These are phyloP conservation scores for Drosophila yooni DNA, from an alignment of 2,888 invertebrate species.

Conservation along the genomic window DNA sequence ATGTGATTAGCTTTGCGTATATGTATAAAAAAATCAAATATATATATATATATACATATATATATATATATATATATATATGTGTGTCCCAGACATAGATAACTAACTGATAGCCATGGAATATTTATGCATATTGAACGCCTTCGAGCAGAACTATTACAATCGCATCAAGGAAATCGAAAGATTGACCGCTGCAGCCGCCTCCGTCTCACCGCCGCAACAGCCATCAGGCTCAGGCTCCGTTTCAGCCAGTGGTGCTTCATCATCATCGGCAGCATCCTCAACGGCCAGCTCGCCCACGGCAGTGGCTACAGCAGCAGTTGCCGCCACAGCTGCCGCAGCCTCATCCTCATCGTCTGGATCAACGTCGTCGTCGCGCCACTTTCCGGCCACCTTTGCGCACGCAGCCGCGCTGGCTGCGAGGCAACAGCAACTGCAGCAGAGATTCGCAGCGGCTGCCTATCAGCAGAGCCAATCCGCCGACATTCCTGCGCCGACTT, in stretches of 20 bases:
- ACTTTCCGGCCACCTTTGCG: slow-evolving; percentile 37
- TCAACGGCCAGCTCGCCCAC: slow-evolving; percentile 73
- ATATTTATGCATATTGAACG: slow-evolving; percentile 82
- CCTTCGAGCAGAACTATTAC: slow-evolving; percentile 82
- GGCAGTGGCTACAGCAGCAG: slow-evolving; percentile 27
- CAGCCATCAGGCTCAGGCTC: slow-evolving; percentile 44
- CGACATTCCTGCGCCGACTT: slow-evolving; percentile 41
- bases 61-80: neutral
- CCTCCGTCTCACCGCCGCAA: slow-evolving; percentile 36
- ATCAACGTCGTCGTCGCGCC: slow-evolving; percentile 20
- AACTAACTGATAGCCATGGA: slow-evolving; percentile 70
- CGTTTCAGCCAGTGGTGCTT: slow-evolving; percentile 43
- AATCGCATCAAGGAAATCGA: slow-evolving; percentile 81
- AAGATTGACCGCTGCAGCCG: slow-evolving; percentile 66
- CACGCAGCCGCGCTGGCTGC: slow-evolving; percentile 61
- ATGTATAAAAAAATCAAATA: neutral
- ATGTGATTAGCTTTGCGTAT: slow-evolving; percentile 27
- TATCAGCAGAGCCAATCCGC: slow-evolving; percentile 43
- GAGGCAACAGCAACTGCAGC: slow-evolving; percentile 56
- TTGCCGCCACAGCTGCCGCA: slow-evolving; percentile 17
- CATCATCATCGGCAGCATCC: slow-evolving; percentile 64
- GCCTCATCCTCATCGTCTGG: slow-evolving; percentile 7
- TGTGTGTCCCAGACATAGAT: slow-evolving; percentile 5
- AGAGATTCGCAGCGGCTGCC: slow-evolving; percentile 41
- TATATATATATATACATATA: neutral